A percentile compares a stretch with the other conserved stretches of the same genome.
Conservation (phyloP, 2,113 vertebrate species). For the Trichechus manatus region DNA sequence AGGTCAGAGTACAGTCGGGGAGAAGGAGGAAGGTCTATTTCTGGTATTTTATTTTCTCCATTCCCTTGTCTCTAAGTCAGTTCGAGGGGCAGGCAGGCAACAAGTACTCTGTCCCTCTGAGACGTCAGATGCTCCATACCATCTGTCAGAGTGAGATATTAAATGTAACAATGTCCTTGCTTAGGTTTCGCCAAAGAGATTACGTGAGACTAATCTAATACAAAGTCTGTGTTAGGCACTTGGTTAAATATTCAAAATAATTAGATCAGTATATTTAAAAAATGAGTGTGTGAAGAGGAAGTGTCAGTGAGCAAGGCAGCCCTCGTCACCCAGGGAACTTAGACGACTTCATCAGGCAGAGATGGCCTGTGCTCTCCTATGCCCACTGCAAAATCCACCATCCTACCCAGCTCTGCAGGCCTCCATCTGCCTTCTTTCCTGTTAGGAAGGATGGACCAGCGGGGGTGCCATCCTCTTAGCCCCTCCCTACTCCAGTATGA, state of each 20-base stretch:
- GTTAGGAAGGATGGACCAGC: neutral
- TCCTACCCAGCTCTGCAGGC: neutral
- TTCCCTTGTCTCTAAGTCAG: neutral
- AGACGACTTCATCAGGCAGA: neutral
- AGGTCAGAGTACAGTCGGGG: neutral
- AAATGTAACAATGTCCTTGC: neutral
- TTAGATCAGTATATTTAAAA: neutral
- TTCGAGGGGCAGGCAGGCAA: neutral
- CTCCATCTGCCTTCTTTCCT: neutral
- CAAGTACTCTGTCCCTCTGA: neutral
- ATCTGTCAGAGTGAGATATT: neutral
- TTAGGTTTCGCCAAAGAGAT: neutral
- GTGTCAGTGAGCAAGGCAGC: neutral
- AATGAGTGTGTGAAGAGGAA: neutral
- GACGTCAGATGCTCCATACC: neutral
- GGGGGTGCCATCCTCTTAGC: fast-evolving
- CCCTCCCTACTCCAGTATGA: neutral
- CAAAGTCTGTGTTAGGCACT: neutral
- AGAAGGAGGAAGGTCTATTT: neutral
- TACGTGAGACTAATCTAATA: constrained; percentile 1
- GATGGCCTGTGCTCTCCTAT: too few relatives aligned
- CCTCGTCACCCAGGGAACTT: neutral
- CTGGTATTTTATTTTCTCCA: neutral
- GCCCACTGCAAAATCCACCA: neutral
- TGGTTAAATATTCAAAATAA: constrained; percentile 39